Base-by-base conservation (phyloP, 2,888 invertebrate species). In the Frankliniella fusca region DNA sequence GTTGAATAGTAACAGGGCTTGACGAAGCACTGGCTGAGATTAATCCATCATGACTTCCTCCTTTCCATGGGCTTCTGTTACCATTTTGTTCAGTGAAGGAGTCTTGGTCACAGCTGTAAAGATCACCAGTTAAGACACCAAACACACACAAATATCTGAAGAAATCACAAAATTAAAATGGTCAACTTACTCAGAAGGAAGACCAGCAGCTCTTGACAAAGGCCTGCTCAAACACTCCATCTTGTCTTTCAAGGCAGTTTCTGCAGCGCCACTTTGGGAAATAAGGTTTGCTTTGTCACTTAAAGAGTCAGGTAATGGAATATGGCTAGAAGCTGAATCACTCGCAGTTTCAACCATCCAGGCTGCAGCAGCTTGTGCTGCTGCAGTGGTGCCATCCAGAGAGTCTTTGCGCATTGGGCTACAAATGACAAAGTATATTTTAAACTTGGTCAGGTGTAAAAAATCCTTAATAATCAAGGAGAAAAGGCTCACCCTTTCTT, bases 291-390 rank as follows among this genome's bases (percentile, higher is more conserved):
- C 23, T 76, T 76, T 76, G 7, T 76, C 70, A 23, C 27, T 7
- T 12, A 76, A 5, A 2, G 70, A 23, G 5, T 76, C 70, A 23
- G 70, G 23, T 12, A 76, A 23, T 27, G 27, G 23, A n/a, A 61
- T 61, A 0, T 12, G 18, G 61, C 18, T 61, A 15, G 70, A 27
- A 27, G 70, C 70, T 12, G 70, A 23, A 76, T 76, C 70, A 27
- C 70, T 76, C 3, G 70, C 70, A 27, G 70, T 76, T 12, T 76
- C 70, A 27, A 76, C 70, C 70, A 76, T 76, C 70, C 70, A 76
- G 0, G 70, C 70, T 5, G 70, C 70, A 27, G 70, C 70, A 0
- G 70, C 70, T 27, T 76, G 70, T 27, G 70, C 70, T 76, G 70
- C 70, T 12, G 70, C 70, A 23, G 70, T 76, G 11, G 70, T 76